These are phyloP conservation scores for Desoria tigrina DNA, from an alignment of 2,888 invertebrate genomes.

Conservation along the genomic window DNA sequence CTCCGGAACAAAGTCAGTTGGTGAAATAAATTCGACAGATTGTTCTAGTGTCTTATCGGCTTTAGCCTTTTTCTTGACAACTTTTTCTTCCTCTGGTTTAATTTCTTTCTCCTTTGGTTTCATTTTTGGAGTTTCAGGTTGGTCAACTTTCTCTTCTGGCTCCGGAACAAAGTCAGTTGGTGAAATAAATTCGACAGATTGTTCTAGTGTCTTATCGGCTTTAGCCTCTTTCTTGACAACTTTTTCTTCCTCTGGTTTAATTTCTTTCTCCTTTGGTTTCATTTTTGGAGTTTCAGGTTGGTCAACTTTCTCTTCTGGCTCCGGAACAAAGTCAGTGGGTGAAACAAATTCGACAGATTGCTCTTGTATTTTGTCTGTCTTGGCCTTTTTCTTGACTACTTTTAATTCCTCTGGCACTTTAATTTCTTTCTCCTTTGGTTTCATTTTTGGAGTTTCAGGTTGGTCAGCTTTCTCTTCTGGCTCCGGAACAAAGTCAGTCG, in stretches of 20 bases:
- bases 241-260: not conserved
- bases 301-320: constrained; percentile 1
- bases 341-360: constrained; percentile 65
- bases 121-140: not conserved
- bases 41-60: not conserved
- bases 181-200: not conserved
- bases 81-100: no score
- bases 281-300: constrained; percentile 13
- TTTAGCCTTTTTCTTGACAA: not conserved
- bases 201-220: not conserved
- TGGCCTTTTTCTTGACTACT: constrained; percentile 58
- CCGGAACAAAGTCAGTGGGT: constrained; percentile 62
- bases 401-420: constrained; percentile 58
- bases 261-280: constrained; percentile 28
- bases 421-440: constrained; percentile 7
- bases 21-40: not conserved
- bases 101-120: not conserved
- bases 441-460: not conserved
- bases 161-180: not conserved
- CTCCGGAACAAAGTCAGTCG: no score
- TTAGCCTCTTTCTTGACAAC: constrained; percentile 1
- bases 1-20: not conserved
- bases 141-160: not conserved
- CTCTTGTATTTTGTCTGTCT: constrained; percentile 52
- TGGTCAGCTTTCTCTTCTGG: no score